phyloP scores from a whole-genome alignment of 2,888 invertebrate species.

The Platerodrilus igneus region DNA sequence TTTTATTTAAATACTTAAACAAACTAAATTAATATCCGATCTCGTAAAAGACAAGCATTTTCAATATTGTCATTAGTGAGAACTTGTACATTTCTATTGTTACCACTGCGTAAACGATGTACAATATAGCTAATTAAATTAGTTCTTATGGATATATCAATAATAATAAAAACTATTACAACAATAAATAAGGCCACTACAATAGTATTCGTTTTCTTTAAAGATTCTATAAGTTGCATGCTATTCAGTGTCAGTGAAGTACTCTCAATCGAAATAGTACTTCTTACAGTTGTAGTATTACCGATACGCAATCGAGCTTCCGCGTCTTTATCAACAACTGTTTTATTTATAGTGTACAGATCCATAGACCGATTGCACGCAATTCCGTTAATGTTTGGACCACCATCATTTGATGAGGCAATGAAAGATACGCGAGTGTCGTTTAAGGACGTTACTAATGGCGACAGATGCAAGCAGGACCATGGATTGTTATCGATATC shows the following conservation, averaged over 20 bases:
- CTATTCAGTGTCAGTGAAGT: neutral
- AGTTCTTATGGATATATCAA: conserved; percentile 7
- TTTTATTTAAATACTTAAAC: too few relatives aligned
- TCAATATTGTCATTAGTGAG: too few relatives aligned
- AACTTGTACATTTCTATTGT: too few relatives aligned
- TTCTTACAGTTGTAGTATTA: too few relatives aligned
- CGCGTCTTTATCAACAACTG: neutral
- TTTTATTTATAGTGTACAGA: conserved; percentile 2
- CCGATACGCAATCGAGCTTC: too few relatives aligned
- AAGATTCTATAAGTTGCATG: conserved; percentile 1
- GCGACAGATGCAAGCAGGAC: conserved; percentile 30
- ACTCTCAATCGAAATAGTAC: too few relatives aligned
- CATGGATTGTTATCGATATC: conserved; percentile 34
- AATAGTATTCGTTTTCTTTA: conserved; percentile 5
- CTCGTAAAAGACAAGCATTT: too few relatives aligned
- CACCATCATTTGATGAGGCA: conserved; percentile 1
- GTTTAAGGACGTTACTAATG: conserved; percentile 25
- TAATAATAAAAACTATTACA: conserved; percentile 7
- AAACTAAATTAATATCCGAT: too few relatives aligned
- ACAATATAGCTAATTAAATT: too few relatives aligned
- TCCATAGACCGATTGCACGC: conserved; percentile 17
- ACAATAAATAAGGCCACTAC: conserved; percentile 10
- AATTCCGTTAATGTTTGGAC: conserved; percentile 16
- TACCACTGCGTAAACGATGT: too few relatives aligned
- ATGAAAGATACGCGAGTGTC: conserved; percentile 21